Conservation (phyloP, 2,888 invertebrate genomes). For the Amphimallon solstitiale region DNA sequence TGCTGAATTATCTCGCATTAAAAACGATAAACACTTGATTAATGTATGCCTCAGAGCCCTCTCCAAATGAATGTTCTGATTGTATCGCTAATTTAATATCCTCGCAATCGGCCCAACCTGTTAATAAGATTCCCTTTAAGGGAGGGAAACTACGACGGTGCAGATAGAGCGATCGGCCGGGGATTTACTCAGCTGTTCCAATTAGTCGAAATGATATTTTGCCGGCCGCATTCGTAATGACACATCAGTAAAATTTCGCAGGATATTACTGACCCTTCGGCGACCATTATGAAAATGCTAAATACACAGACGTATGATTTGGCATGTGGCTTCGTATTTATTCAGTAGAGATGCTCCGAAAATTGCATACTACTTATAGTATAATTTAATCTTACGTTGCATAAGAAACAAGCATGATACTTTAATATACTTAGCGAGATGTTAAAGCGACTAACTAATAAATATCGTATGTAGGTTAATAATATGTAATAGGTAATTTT, state of each 20-base stretch:
- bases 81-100: constrained; percentile 18
- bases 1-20: constrained; percentile 6
- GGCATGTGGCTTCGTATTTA: constrained; percentile 51
- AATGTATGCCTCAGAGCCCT: constrained; percentile 3
- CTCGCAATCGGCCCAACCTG: neutral
- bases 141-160: neutral
- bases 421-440: no score
- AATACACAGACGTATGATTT: constrained; percentile 52
- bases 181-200: constrained; percentile 47
- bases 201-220: constrained; percentile 50
- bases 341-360: no score
- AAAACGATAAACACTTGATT: constrained; percentile 21
- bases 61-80: constrained; percentile 4
- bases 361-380: no score
- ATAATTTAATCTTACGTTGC: no score
- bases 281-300: constrained; percentile 51
- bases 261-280: constrained; percentile 53
- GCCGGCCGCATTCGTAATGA: constrained; percentile 42
- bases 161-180: constrained; percentile 20
- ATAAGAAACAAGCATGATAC: no score
- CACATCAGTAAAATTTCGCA: constrained; percentile 30
- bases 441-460: no score
- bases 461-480: no score
- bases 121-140: neutral
- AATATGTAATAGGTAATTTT: no score